Evolutionary conservation across 2,797 vertebrate species (phyloP).

Genomic region (Ficedula albicollis): DNA sequence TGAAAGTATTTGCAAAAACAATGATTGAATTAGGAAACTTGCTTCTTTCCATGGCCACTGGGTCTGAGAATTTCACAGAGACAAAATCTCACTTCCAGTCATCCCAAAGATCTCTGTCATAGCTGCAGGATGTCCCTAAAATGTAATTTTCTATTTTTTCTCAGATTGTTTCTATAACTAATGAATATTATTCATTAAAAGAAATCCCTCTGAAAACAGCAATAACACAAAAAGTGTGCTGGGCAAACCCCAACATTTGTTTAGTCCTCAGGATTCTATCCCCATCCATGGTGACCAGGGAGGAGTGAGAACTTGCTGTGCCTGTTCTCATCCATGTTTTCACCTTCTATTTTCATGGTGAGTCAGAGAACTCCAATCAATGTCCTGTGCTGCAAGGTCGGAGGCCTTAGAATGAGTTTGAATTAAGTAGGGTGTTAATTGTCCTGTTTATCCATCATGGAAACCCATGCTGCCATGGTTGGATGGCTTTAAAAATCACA

Average conservation of each 20-base stretch:
- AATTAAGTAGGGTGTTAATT: background rate
- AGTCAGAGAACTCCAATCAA: background rate
- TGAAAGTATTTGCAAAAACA: background rate
- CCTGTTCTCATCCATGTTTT: too few relatives aligned
- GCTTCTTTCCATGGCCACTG: background rate
- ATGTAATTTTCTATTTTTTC: fast-evolving
- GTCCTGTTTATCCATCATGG: background rate
- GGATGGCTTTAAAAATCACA: background rate
- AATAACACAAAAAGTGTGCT: background rate
- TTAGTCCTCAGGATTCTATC: too few relatives aligned
- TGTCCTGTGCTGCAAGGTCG: background rate
- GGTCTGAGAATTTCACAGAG: background rate
- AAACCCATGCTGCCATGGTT: background rate
- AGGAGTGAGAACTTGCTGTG: background rate
- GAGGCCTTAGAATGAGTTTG: background rate
- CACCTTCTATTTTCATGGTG: background rate
- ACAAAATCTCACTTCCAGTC: background rate
- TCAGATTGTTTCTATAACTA: background rate
- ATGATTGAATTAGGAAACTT: background rate
- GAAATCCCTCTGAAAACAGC: background rate
- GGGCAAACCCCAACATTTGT: background rate
- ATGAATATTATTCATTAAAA: background rate
- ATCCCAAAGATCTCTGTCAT: background rate
- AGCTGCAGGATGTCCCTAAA: background rate
- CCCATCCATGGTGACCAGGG: background rate